Evolutionary conservation across 2,113 vertebrate species (phyloP).

Genomic region (Merops nubicus): DNA sequence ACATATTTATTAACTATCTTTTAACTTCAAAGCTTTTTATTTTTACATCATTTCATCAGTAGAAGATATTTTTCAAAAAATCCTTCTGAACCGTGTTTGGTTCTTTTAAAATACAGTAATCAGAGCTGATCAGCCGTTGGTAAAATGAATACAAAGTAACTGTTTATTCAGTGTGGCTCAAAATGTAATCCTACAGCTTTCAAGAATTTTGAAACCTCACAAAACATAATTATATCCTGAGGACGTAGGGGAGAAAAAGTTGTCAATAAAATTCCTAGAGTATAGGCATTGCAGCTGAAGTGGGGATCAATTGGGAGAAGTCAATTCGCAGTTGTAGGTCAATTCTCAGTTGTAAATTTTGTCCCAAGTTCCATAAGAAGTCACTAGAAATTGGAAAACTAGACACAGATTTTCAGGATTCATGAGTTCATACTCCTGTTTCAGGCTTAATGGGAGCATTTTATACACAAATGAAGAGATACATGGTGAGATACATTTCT

Average conservation of each 20-base stretch:
- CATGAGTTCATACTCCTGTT: not conserved
- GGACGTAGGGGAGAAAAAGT: not conserved
- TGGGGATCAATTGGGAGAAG: not conserved
- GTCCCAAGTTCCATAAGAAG: not conserved
- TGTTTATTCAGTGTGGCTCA: not conserved
- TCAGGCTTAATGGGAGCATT: not conserved
- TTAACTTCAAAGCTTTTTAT: slow-evolving; percentile 10
- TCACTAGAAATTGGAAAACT: not conserved
- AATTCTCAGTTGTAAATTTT: not conserved
- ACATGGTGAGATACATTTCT: not conserved
- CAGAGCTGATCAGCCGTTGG: slow-evolving; percentile 34
- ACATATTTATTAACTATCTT: slow-evolving; percentile 10
- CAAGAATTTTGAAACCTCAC: not conserved
- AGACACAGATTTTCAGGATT: not conserved
- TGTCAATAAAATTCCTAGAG: not conserved
- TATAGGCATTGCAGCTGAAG: not conserved
- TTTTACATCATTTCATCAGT: slow-evolving; percentile 2
- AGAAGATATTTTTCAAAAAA: not conserved
- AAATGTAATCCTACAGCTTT: not conserved
- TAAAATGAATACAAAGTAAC: slow-evolving; percentile 38
- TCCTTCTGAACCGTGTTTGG: not conserved
- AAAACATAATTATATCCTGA: not conserved
- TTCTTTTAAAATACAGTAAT: slow-evolving; percentile 4
- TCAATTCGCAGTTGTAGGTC: not conserved
- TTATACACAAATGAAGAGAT: not conserved